Conservation (phyloP, 1,140 invertebrate genomes). For the Potamilus streckersoni region DNA sequence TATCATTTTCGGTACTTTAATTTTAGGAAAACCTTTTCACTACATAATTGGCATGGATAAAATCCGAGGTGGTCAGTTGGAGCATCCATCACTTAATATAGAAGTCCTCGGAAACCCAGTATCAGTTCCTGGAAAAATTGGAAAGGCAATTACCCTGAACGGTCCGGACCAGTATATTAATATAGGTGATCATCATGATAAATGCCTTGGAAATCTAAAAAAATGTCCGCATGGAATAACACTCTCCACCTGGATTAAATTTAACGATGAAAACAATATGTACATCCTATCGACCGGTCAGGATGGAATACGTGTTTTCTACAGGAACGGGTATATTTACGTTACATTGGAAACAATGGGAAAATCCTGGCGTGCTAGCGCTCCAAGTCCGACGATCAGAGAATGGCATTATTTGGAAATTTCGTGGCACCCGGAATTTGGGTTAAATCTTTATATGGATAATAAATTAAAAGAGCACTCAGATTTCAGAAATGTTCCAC, state of each 20-base stretch:
- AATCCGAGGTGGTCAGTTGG: slow-evolving; percentile 37
- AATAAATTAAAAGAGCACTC: slow-evolving; percentile 42
- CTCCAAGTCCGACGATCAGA: slow-evolving; percentile 35
- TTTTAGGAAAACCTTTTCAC: slow-evolving; percentile 41
- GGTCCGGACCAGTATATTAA: slow-evolving; percentile 51
- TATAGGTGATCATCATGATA: slow-evolving; percentile 46
- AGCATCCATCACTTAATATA: slow-evolving; percentile 44
- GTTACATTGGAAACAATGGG: slow-evolving; percentile 41
- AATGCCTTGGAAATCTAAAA: slow-evolving; percentile 62
- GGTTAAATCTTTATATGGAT: slow-evolving; percentile 62
- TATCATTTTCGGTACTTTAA: background rate
- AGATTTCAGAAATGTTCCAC: slow-evolving; percentile 16
- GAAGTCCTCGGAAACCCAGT: slow-evolving; percentile 40
- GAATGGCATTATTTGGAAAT: slow-evolving; percentile 64
- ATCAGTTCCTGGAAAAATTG: slow-evolving; percentile 50
- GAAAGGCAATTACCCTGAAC: slow-evolving; percentile 47
- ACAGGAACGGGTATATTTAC: slow-evolving; percentile 49
- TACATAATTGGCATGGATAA: slow-evolving; percentile 45
- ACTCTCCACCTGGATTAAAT: slow-evolving; percentile 57
- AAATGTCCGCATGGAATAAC: slow-evolving; percentile 56
- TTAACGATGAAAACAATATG: slow-evolving; percentile 48
- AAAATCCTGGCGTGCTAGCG: slow-evolving; percentile 38
- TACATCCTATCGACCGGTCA: slow-evolving; percentile 58
- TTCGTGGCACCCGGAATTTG: slow-evolving; percentile 60
- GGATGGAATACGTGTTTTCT: slow-evolving; percentile 52